Percentiles rank a stretch among this genome's conserved stretches.
Evolutionary conservation across 2,113 vertebrate genomes (phyloP).

Genomic region (Leptocoma aspasia): DNA sequence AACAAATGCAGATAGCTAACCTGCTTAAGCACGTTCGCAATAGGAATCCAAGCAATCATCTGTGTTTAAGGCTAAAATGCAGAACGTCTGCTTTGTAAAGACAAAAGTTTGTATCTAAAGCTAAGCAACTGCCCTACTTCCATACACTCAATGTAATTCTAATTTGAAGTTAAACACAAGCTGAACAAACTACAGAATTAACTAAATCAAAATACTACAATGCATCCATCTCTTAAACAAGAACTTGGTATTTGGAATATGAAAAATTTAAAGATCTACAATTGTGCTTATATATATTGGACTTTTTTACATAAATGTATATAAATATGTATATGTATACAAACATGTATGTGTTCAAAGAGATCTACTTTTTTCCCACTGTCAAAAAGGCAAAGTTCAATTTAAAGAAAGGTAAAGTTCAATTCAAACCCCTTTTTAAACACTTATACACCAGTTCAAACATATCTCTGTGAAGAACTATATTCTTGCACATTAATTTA

Average conservation of each 20-base stretch:
- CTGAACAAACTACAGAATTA: background rate
- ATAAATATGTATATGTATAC: background rate
- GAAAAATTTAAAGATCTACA: background rate
- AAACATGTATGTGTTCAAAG: background rate
- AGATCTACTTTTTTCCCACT: background rate
- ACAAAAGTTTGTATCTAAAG: background rate
- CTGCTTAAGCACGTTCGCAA: background rate
- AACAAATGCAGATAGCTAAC: slow-evolving; percentile 1
- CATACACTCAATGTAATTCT: background rate
- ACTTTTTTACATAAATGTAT: background rate
- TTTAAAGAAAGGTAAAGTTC: background rate
- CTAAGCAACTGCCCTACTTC: background rate
- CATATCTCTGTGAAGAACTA: background rate
- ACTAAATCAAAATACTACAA: background rate
- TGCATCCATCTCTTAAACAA: background rate
- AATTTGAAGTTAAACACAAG: background rate
- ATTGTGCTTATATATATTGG: background rate
- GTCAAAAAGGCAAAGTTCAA: background rate
- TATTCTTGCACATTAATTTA: background rate
- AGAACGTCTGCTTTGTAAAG: background rate
- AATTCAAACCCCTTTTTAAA: background rate
- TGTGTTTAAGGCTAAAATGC: background rate
- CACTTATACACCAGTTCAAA: background rate
- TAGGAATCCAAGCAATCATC: background rate
- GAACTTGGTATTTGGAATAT: background rate